Base-by-base conservation (phyloP, 2,113 vertebrate genomes). In the Cyprinus carpio region DNA sequence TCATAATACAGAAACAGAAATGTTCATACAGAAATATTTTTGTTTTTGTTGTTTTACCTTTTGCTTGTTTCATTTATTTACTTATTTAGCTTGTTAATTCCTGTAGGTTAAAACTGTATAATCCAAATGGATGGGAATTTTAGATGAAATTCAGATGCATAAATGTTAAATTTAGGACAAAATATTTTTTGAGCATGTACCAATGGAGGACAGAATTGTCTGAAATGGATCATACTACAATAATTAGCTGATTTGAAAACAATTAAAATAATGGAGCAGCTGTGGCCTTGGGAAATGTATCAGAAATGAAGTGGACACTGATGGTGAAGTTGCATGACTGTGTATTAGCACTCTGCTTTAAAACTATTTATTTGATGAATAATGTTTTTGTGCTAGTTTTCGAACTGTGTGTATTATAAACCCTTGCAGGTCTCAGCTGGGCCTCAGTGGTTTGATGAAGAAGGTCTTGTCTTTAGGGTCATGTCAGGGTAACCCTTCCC, bases 401-500 rank as follows among this genome's bases (percentile, higher is more conserved):
- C 0, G 0, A 67, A 20, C 31, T 69, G 31, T 69, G 7, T 37
- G 4, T 13, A 72, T 13, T 25, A 7, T n/a, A 46, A 46, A 25
- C 71, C 40, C 40, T 46, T 74, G 4, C 4, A 46, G 23, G 37
- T 15, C 12, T 46, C 71, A 15, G 23, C 11, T 15, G 40, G 20
- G 69, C 20, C 31, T 23, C 31, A 37, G 18, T 27, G 56, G 23
- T 80, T 80, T 40, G n/a, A 64, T 43, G 29, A 56, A 25, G 13
- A 43, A 74, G 18, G 37, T 34, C 74, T 86, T 54, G 20, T 51
- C 49, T 87, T 84, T 82, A 58, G 34, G 34, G 46, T 34, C 49
- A 4, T 62, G 43, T 74, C 71, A 40, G 25, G 79, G 34, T 89
- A 72, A 83, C 83, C 65, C 79, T 74, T 88, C 87, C 85, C 87